Evolutionary conservation across 2,888 invertebrate species (phyloP), one percentile per base, ranked within the genome.

Genomic region (Folsomia manolachei): DNA sequence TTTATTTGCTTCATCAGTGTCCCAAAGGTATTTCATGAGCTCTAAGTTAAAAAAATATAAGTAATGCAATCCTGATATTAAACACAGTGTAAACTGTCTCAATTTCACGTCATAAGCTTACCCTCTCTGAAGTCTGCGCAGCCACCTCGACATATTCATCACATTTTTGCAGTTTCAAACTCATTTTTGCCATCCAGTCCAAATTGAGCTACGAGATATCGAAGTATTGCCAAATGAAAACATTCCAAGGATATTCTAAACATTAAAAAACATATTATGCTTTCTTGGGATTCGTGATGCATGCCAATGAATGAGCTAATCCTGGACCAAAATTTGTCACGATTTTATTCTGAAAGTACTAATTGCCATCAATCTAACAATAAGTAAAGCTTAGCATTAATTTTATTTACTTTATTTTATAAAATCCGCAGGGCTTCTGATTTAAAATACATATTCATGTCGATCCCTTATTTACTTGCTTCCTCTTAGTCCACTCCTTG

Each of bases 401-500:
- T n/a, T n/a, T n/a, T n/a, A n/a, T n/a, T n/a, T n/a, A n/a, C n/a
- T n/a, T n/a, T n/a, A n/a, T n/a, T n/a, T n/a, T n/a, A n/a, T n/a
- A n/a, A n/a, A n/a, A n/a, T n/a, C n/a, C n/a, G n/a, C n/a, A n/a
- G n/a, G n/a, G n/a, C n/a, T n/a, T n/a, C n/a, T n/a, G n/a, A n/a
- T n/a, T n/a, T n/a, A n/a, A n/a, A n/a, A n/a, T n/a, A n/a, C n/a
- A n/a, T n/a, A n/a, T n/a, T n/a, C n/a, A n/a, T n/a, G n/a, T n/a
- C n/a, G n/a, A n/a, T n/a, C n/a, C n/a, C n/a, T n/a, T n/a, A n/a
- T n/a, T n/a, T n/a, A n/a, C n/a, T n/a, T n/a, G n/a, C n/a, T n/a
- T n/a, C n/a, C n/a, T n/a, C n/a, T n/a, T n/a, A n/a, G n/a, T 60
- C 18, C 66, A 14, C 21, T 74, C 74, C 27, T 52, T 64, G 14